Conservation (phyloP, 2,113 vertebrate genomes). For the Stercorarius parasiticus region DNA sequence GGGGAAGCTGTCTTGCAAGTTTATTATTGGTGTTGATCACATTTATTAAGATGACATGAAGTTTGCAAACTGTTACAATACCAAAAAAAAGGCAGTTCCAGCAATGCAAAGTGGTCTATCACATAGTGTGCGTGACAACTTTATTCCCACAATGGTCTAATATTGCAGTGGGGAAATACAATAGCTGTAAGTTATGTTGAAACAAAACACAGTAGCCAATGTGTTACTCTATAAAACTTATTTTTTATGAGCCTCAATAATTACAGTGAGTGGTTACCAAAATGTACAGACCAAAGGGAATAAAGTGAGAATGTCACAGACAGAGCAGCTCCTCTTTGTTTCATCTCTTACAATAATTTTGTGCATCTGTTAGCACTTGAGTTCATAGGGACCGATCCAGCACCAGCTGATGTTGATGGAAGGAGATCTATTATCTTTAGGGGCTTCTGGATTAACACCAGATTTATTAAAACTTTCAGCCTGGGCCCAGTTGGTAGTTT, state of each 20-base stretch:
- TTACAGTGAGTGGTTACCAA: constrained; percentile 56
- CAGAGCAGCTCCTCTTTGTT: background rate
- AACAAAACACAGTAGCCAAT: background rate
- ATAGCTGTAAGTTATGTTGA: constrained; percentile 27
- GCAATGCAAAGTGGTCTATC: constrained; percentile 60
- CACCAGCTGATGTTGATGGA: background rate
- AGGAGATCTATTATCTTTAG: background rate
- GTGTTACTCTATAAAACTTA: background rate
- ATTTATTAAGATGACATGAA: constrained; percentile 57
- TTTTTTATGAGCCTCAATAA: constrained; percentile 44
- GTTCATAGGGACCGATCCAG: background rate
- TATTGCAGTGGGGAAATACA: background rate
- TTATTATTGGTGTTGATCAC: constrained; percentile 56
- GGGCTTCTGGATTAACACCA: background rate
- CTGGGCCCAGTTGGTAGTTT: background rate
- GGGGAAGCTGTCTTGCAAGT: background rate
- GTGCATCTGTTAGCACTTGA: background rate
- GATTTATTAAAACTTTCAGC: background rate
- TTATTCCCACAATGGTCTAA: constrained; percentile 38
- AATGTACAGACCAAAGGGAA: background rate
- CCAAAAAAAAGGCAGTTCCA: constrained; percentile 34
- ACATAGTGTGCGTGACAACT: constrained; percentile 36
- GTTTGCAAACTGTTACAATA: constrained; percentile 41
- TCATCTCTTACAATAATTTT: background rate
- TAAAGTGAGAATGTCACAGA: background rate